phyloP scores from a whole-genome alignment of 2,113 vertebrate genomes.

The Trichechus manatus region DNA sequence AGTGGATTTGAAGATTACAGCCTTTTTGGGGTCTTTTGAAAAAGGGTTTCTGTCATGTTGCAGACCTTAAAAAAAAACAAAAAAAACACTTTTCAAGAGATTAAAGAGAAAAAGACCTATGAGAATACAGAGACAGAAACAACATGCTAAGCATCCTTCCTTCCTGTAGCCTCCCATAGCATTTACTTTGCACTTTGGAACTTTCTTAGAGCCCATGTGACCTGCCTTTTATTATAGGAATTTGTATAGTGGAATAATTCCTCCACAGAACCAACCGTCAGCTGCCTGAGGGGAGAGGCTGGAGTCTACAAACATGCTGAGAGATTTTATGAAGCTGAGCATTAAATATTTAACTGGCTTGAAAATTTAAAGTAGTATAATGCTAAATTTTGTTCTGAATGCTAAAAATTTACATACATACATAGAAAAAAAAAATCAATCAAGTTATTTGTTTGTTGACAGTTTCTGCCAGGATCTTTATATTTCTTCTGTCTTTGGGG shows the following conservation, averaged over 20 bases:
- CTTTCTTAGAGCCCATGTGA: no score
- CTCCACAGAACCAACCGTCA: not conserved
- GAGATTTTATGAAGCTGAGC: slow-evolving; percentile 15
- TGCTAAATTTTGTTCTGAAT: not conserved
- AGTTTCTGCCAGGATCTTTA: not conserved
- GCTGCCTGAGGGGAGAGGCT: not conserved
- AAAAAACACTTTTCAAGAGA: not conserved
- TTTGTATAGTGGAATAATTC: not conserved
- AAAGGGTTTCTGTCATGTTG: not conserved
- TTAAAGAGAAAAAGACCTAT: not conserved
- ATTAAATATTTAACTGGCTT: not conserved
- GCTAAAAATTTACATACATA: not conserved
- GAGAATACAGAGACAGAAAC: not conserved
- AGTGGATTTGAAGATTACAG: not conserved
- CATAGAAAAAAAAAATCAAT: not conserved
- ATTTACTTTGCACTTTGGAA: not conserved
- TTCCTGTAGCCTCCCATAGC: not conserved
- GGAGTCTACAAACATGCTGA: not conserved
- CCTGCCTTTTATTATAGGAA: not conserved
- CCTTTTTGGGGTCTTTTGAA: not conserved
- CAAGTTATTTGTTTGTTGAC: not conserved
- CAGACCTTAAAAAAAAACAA: not conserved
- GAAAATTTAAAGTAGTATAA: not conserved
- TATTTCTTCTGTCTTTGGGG: not conserved
- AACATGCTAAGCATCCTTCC: not conserved